Conservation (phyloP, 2,797 vertebrate species). For the Mycteria americana region DNA sequence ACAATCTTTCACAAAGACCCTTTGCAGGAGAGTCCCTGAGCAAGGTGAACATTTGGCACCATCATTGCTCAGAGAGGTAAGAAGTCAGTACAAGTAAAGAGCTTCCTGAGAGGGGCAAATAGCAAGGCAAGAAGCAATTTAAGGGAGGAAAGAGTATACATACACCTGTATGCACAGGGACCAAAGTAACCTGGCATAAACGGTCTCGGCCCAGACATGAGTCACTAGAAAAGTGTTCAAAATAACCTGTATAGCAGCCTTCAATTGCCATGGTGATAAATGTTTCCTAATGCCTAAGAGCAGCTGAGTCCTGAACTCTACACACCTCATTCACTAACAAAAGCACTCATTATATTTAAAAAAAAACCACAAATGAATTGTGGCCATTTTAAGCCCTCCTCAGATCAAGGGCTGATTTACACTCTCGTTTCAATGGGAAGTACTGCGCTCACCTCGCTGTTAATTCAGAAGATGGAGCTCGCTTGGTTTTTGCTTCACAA, state of each 20-base stretch:
- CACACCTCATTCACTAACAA: conserved; percentile 46
- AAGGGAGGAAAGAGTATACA: neutral
- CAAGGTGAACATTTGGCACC: neutral
- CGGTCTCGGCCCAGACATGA: neutral
- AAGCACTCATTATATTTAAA: conserved; percentile 7
- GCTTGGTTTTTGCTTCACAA: conserved; percentile 72
- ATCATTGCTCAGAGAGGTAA: neutral
- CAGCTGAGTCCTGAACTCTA: neutral
- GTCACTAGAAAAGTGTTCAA: conserved; percentile 17
- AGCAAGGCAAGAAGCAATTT: neutral
- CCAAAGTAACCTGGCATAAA: neutral
- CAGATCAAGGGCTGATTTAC: conserved; percentile 37
- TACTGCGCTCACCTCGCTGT: neutral
- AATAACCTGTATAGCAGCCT: conserved; percentile 37
- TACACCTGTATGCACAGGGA: neutral
- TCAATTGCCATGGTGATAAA: conserved; percentile 55
- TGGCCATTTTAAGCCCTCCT: conserved; percentile 21
- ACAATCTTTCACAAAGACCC: neutral
- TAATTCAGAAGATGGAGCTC: conserved; percentile 61
- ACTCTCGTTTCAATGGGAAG: conserved; percentile 51
- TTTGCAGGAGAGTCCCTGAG: neutral
- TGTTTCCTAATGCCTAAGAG: conserved; percentile 39
- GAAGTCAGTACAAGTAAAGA: neutral
- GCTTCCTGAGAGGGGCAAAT: neutral
- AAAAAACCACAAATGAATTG: neutral